These are phyloP conservation scores for Beaufortia kweichowensis DNA, from an alignment of 2,113 vertebrate genomes.

Conservation along the genomic window DNA sequence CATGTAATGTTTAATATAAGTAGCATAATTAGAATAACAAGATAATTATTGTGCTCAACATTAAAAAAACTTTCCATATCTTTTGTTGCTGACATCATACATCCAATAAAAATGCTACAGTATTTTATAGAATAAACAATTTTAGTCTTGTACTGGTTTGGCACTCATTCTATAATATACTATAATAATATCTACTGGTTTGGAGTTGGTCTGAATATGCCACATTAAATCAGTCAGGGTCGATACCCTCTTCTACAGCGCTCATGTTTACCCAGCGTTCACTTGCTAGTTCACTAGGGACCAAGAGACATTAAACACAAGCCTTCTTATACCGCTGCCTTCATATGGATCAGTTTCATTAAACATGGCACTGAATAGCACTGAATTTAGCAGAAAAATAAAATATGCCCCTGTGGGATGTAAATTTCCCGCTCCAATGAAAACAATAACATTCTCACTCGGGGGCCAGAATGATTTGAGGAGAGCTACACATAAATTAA, in stretches of 20 bases:
- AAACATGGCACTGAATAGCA: slow-evolving; percentile 21
- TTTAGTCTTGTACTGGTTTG: too few species aligned
- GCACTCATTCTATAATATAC: too few species aligned
- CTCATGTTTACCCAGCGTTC: slow-evolving; percentile 25
- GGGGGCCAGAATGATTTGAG: slow-evolving; percentile 52
- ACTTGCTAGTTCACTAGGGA: slow-evolving; percentile 14
- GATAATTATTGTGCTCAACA: too few species aligned
- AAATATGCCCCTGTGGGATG: slow-evolving; percentile 23
- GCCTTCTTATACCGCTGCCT: background rate
- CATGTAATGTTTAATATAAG: too few species aligned
- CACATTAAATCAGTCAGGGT: slow-evolving; percentile 1
- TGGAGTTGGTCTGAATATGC: background rate
- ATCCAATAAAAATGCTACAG: too few species aligned
- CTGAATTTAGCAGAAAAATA: slow-evolving; percentile 39
- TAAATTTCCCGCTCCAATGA: slow-evolving; percentile 56
- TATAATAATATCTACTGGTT: background rate
- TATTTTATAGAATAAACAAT: too few species aligned
- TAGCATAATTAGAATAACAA: too few species aligned
- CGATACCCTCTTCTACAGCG: background rate
- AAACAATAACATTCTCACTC: slow-evolving; percentile 62
- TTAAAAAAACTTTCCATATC: too few species aligned
- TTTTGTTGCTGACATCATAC: too few species aligned
- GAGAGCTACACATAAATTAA: slow-evolving; percentile 68
- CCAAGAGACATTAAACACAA: slow-evolving; percentile 26
- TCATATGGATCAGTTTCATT: slow-evolving; percentile 22